These are phyloP conservation scores for Eptatretus atami DNA, from an alignment of 2,797 vertebrate genomes.

Conservation along the genomic window DNA sequence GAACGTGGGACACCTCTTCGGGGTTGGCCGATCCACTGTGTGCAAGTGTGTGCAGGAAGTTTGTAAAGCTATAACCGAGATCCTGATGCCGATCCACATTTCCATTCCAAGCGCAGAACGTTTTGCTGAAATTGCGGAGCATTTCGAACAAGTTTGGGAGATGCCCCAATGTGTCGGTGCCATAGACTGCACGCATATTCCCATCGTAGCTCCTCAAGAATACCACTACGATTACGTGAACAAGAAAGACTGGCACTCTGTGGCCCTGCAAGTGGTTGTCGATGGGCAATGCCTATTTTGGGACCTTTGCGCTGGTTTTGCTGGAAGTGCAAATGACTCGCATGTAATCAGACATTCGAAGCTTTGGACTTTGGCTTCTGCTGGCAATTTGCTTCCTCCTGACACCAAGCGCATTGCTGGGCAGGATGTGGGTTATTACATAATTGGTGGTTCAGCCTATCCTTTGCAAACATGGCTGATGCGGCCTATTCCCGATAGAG, in stretches of 20 bases:
- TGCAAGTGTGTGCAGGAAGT: not conserved
- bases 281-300: not conserved
- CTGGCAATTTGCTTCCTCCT: no score
- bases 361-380: no score
- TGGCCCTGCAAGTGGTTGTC: not conserved
- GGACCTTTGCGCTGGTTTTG: no score
- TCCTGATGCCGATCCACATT: not conserved
- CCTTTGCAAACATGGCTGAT: no score
- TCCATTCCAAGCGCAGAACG: not conserved
- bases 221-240: not conserved
- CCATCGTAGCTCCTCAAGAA: not conserved
- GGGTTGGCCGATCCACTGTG: not conserved
- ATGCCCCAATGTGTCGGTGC: not conserved
- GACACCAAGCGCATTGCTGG: no score
- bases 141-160: not conserved
- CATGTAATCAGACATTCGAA: no score
- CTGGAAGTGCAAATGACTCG: no score
- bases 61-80: not conserved
- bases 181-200: slow-evolving; percentile 2
- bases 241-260: slow-evolving; percentile 1
- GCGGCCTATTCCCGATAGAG: no score
- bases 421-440: no score
- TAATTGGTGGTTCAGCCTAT: no score
- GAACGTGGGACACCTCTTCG: not conserved
- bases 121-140: slow-evolving; percentile 2